Base-by-base conservation (phyloP, 2,888 invertebrate species). In the Megaustenia siamemsis region DNA sequence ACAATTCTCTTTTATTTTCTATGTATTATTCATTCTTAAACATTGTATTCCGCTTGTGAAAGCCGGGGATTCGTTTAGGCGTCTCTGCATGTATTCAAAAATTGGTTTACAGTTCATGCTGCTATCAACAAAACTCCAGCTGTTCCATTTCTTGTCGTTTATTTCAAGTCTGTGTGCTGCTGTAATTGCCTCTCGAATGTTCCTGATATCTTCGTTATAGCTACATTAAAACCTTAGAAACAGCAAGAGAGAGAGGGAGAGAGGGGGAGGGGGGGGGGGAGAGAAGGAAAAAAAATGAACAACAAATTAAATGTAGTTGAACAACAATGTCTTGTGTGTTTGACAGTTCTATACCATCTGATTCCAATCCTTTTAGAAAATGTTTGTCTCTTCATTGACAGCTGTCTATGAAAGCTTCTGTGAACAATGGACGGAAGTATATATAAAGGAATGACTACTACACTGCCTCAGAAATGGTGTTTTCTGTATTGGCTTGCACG, bases 141-240 rank as follows among this genome's bases (percentile, higher is more conserved):
- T 69, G 69, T 38, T 69, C 35, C 21, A 10, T 69, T 40, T 38
- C 21, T 69, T 32, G 15, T 10, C 18, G 28, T 12, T 8, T n/a
- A 63, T 15, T 28, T 32, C 32, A 32, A 32, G 32, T 28, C 63
- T 28, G 4, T 28, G 15, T 8, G 32, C 28, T 1, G 28, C 63
- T 63, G 35, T 56, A 56, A 60, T 49, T 77, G 38, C 32, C 18
- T 6, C 60, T 18, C n/a, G 32, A 77, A 28, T 77, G 77, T 77
- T 56, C 38, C 60, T 77, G 77, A 77, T 24, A n/a, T 60, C 38
- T 77, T 56, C 32, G 38, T 77, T 38, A 77, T 6, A 5, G n/a
- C 35, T 32, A 18, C 3, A 18, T 18, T 45, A 45, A 49, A 28
- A 49, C n/a, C 12, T 12, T 10, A n/a, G n/a, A n/a, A n/a, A n/a